These are phyloP conservation scores for Syritta pipiens DNA, from an alignment of 2,888 invertebrate species.

Conservation along the genomic window DNA sequence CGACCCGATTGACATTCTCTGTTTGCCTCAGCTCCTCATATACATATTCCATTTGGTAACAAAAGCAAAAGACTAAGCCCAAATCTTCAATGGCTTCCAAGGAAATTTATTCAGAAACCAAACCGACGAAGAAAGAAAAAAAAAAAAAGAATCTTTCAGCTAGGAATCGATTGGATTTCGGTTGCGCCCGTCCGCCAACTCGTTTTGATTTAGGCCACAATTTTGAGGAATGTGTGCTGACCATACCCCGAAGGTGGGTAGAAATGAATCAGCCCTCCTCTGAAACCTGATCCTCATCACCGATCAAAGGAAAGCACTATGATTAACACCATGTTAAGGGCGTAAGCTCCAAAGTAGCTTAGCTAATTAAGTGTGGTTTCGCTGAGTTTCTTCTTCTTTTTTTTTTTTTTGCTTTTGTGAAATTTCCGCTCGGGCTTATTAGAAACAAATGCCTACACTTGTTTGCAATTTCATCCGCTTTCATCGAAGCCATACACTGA, in stretches of 20 bases:
- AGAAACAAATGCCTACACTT: slow-evolving; percentile 68
- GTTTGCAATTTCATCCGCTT: slow-evolving; percentile 56
- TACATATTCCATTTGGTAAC: slow-evolving; percentile 51
- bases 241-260: slow-evolving; percentile 1
- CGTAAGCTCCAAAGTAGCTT: slow-evolving; percentile 66
- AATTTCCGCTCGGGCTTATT: slow-evolving; percentile 52
- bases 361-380: slow-evolving; percentile 67
- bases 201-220: slow-evolving; percentile 57
- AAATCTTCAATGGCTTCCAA: slow-evolving; percentile 53
- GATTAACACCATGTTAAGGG: slow-evolving; percentile 69
- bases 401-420: no score
- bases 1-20: slow-evolving; percentile 65
- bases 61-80: slow-evolving; percentile 7
- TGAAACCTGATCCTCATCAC: slow-evolving; percentile 41
- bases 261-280: background rate
- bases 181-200: slow-evolving; percentile 29
- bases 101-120: slow-evolving; percentile 62
- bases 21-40: slow-evolving; percentile 48
- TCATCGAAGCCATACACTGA: slow-evolving; percentile 52
- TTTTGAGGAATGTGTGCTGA: slow-evolving; percentile 41
- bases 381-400: slow-evolving; percentile 4
- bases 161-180: slow-evolving; percentile 41
- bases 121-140: slow-evolving; percentile 5
- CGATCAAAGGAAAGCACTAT: slow-evolving; percentile 67
- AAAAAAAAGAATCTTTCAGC: slow-evolving; percentile 21